Percentiles rank a stretch among this genome's conserved stretches.
Conservation (phyloP, 1,140 invertebrate species). For the Drosophila watanabei region DNA sequence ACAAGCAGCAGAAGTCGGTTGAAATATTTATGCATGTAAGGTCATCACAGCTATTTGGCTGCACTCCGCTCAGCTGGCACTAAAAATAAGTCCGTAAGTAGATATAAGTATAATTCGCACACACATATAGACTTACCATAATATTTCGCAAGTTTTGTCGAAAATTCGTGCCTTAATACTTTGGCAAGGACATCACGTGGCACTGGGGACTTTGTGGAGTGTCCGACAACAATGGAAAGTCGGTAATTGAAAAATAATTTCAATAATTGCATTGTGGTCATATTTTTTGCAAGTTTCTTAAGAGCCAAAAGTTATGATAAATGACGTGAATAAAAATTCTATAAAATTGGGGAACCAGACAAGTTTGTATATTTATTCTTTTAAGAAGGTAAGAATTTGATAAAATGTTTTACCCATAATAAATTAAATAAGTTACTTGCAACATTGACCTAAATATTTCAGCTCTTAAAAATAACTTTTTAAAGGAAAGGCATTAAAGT, state of each 20-base stretch:
- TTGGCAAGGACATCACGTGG: constrained; percentile 59
- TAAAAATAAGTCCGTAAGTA: constrained; percentile 60
- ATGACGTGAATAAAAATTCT: background rate
- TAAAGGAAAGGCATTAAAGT: background rate
- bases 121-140: background rate
- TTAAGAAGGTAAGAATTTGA: too few species aligned
- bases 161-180: constrained; percentile 64
- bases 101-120: constrained; percentile 43
- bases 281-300: constrained; percentile 9
- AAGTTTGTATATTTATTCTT: background rate
- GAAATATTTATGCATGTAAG: constrained; percentile 82
- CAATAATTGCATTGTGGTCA: constrained; percentile 63
- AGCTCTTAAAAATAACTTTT: background rate
- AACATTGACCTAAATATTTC: background rate
- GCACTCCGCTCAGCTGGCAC: constrained; percentile 67
- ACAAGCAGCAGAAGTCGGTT: constrained; percentile 58
- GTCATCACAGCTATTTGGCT: constrained; percentile 74
- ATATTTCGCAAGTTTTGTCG: constrained; percentile 18
- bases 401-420: background rate
- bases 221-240: constrained; percentile 40
- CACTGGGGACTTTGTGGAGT: constrained; percentile 29
- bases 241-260: constrained; percentile 80
- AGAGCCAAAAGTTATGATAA: constrained; percentile 8
- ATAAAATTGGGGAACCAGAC: background rate
- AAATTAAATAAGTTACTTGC: background rate